Evolutionary conservation across 2,797 vertebrate genomes (phyloP), one percentile per base, ranked within the genome.

Genomic region (Hippoglossus hippoglossus): DNA sequence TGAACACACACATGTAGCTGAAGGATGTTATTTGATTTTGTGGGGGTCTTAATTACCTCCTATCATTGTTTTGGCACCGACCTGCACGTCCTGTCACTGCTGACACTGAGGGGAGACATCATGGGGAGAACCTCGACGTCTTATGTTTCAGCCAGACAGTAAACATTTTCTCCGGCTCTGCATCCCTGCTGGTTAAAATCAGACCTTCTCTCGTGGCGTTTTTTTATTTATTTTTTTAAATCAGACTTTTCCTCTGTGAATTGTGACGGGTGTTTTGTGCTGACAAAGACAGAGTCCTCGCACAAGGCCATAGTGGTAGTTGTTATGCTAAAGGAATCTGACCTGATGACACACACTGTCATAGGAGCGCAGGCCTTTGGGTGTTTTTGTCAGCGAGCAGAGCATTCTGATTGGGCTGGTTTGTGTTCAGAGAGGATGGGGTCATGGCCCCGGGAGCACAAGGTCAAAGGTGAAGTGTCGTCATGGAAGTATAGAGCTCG

Each of bases 251-350:
- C 79, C 71, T 77, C 65, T 60, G 50, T 57, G 79, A 73, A 67
- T 77, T 63, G 77, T 73, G 77, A 53, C 2, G 61, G 58, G 4
- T 50, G 75, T 86, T 87, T 90, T 87, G 80, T 86, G 92, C 91
- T 90, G 88, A 92, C 89, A 90, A 87, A 91, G 84, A 75, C 79
- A 11, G 75, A 79, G 52, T 86, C 81, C 73, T 87, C 89, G 70
- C 87, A 67, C 77, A 63, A 59, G 71, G 75, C 80, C 63, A 18
- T 57, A 73, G 81, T 62, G 73, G 55, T 84, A 83, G 92, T 93
- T 92, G 91, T 91, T 92, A 90, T 90, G 92, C 81, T 89, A 87
- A 90, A 92, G 85, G 91, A 92, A 92, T 92, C 92, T 93, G 93
- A 94, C 92, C 92, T 91, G 90, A 91, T 92, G 91, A 90, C 92